Base-by-base conservation (phyloP, 2,113 vertebrate genomes). In the Oenanthe melanoleuca region DNA sequence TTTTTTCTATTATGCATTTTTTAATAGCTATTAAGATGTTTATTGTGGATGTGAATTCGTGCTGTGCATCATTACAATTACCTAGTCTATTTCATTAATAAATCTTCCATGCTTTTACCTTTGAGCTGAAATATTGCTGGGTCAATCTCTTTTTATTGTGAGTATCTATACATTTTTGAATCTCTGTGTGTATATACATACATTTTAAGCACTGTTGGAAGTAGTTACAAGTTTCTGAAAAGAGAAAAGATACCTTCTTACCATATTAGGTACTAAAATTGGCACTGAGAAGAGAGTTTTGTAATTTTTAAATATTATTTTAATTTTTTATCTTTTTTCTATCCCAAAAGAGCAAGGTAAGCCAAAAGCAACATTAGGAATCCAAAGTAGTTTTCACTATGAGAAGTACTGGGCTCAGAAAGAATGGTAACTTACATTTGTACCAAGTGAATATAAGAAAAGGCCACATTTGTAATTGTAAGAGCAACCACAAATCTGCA, bases 291-390 rank as follows among this genome's bases (percentile, higher is more conserved):
- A 77, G 29, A 31, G 52, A 1, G 4, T 49, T 64, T 63, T 64
- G 44, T 60, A 16, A 25, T 85, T 73, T 92, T 82, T 75, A n/a
- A 65, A 8, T 65, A 20, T 61, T 65, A 33, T 64, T 69, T 71
- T 29, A 65, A 66, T 44, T 74, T 93, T 92, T 57, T 45, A 33
- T 89, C 25, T 47, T 59, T 52, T 86, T 93, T 57, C 31, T 61
- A 45, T 92, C 49, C 52, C 49, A 49, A 53, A 93, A 93, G 67
- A 89, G 67, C 67, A 78, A 38, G 14, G 23, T 50, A 82, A 90
- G 47, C 67, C 53, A 83, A 92, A 93, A 92, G 45, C 70, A 73
- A 6, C 40, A 26, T 74, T 74, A 67, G 61, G 57, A 94, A 84
- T 74, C 22, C 79, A 53, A 80, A 77, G 34, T 21, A 49, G 31